Conservation (phyloP, 2,797 vertebrate species). For the Acipenser oxyrinchus region DNA sequence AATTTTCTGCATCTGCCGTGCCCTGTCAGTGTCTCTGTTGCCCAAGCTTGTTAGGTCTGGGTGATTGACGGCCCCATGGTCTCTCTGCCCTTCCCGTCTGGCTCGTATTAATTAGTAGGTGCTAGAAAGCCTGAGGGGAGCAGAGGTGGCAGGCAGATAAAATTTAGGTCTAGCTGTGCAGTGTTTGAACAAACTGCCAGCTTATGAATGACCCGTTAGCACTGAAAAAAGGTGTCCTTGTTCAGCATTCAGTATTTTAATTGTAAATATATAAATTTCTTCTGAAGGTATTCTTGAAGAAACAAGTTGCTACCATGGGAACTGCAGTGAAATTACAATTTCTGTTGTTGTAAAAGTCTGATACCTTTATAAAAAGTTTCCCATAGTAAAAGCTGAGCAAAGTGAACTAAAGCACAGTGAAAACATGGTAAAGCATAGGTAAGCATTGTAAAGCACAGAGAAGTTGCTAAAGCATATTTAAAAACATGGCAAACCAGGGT, state of each 20-base stretch:
- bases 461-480: too few species aligned
- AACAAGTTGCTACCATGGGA: too few species aligned
- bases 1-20: too few species aligned
- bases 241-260: constrained; percentile 46
- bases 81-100: constrained; percentile 74
- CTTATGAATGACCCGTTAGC: constrained; percentile 59
- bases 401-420: too few species aligned
- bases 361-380: too few species aligned
- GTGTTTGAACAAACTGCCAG: constrained; percentile 51
- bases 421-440: too few species aligned
- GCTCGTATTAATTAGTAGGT: constrained; percentile 80
- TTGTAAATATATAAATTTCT: constrained; percentile 22
- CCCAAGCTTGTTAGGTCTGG: neutral
- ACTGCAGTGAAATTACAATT: too few species aligned
- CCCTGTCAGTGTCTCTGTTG: too few species aligned
- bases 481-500: too few species aligned
- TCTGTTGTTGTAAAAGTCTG: too few species aligned
- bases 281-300: constrained; percentile 12
- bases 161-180: neutral
- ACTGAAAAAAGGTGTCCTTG: constrained; percentile 63
- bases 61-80: constrained; percentile 70
- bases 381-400: too few species aligned
- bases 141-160: neutral
- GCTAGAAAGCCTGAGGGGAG: constrained; percentile 61
- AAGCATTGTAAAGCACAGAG: too few species aligned